Evolutionary conservation across 2,888 invertebrate species (phyloP).

Genomic region (Brachyptera risi): DNA sequence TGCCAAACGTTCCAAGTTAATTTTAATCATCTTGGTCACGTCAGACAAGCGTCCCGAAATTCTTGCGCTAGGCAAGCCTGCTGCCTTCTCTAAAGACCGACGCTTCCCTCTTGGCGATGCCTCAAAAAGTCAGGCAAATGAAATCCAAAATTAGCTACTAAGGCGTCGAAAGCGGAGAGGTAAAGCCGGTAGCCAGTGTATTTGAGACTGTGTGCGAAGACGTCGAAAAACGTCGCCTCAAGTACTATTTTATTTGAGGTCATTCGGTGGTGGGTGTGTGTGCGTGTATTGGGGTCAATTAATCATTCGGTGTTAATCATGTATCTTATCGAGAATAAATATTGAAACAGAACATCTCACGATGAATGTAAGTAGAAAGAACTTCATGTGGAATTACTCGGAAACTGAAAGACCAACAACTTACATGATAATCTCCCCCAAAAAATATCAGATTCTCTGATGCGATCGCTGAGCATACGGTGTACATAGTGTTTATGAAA

Average conservation of each 20-base stretch:
- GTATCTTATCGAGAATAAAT: neutral
- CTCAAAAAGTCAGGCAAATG: neutral
- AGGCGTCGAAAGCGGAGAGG: neutral
- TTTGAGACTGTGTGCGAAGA: neutral
- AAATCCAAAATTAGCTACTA: constrained; percentile 1
- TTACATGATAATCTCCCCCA: too few species aligned
- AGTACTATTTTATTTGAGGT: too few species aligned
- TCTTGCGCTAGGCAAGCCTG: neutral
- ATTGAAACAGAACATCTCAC: neutral
- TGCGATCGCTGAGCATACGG: too few species aligned
- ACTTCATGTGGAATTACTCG: too few species aligned
- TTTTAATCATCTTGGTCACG: neutral
- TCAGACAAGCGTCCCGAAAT: neutral
- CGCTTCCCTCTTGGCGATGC: constrained; percentile 16
- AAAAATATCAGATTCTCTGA: too few species aligned
- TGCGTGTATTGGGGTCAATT: neutral
- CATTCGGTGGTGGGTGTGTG: too few species aligned
- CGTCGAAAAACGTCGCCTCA: neutral
- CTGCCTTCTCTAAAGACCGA: neutral
- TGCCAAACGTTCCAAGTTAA: constrained; percentile 1
- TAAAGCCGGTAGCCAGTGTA: neutral
- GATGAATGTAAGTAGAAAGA: constrained; percentile 6
- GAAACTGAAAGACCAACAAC: too few species aligned
- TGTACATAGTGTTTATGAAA: too few species aligned
- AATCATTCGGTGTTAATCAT: neutral